Conservation (phyloP, 1,140 invertebrate genomes). For the Bombus confusus region DNA sequence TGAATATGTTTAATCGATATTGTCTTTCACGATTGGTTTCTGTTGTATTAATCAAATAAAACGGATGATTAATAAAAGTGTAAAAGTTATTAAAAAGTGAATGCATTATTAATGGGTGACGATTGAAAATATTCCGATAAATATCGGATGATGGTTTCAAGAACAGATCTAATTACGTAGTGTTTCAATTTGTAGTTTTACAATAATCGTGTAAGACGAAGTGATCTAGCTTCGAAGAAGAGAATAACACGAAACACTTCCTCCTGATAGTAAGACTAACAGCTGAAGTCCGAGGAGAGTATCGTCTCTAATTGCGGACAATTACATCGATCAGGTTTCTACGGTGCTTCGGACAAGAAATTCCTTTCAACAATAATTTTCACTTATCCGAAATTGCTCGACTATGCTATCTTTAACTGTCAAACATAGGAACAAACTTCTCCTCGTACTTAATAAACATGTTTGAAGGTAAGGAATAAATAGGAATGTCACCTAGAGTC, state of each 20-base stretch:
- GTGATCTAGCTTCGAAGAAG: slow-evolving; percentile 5
- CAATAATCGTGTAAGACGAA: background rate
- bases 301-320: slow-evolving; percentile 24
- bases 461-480: background rate
- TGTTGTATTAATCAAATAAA: no score
- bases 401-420: background rate
- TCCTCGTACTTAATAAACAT: background rate
- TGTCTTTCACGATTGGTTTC: background rate
- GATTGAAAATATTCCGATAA: background rate
- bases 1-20: background rate
- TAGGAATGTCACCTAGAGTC: background rate
- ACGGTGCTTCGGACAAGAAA: background rate
- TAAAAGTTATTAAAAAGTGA: background rate
- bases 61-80: background rate
- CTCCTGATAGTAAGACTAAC: slow-evolving; percentile 7
- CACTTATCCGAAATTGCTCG: slow-evolving; percentile 9
- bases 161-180: no score
- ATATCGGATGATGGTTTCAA: no score
- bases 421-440: background rate
- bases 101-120: background rate
- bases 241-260: slow-evolving; percentile 12
- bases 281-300: slow-evolving; percentile 1
- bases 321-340: slow-evolving; percentile 18
- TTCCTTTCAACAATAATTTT: slow-evolving; percentile 25
- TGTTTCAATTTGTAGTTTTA: background rate